These are phyloP conservation scores for Halictus rubicundus DNA, from an alignment of 1,140 invertebrate genomes.

Conservation along the genomic window DNA sequence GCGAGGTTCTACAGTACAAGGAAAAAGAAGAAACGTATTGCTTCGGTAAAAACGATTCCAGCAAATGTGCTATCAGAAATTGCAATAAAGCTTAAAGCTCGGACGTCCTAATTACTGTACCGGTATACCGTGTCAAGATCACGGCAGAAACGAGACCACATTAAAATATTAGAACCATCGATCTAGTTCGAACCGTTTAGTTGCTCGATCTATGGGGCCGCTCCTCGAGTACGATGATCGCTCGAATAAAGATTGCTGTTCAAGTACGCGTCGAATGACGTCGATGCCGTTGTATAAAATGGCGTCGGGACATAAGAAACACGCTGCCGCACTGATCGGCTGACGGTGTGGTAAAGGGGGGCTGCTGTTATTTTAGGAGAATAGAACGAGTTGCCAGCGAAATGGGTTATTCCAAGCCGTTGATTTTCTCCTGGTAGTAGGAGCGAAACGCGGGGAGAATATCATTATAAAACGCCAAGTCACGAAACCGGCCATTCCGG, in stretches of 20 bases:
- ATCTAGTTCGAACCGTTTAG: conserved; percentile 13
- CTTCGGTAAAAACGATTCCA: too few relatives aligned
- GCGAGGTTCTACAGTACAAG: too few relatives aligned
- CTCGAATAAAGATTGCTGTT: not conserved
- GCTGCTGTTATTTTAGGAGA: conserved; percentile 65
- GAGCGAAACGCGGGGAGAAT: conserved; percentile 79
- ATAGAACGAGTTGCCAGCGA: conserved; percentile 65
- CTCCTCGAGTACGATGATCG: not conserved
- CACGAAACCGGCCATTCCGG: conserved; percentile 78
- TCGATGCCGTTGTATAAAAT: conserved; percentile 28
- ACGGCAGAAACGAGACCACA: not conserved
- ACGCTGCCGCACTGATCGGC: conserved; percentile 44
- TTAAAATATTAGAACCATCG: conserved; percentile 17
- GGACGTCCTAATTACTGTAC: too few relatives aligned
- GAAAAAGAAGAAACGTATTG: too few relatives aligned
- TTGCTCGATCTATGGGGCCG: not conserved
- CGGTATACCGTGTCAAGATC: too few relatives aligned
- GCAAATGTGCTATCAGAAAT: too few relatives aligned
- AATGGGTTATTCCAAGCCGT: conserved; percentile 75
- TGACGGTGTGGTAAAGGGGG: conserved; percentile 46
- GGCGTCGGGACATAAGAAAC: conserved; percentile 36
- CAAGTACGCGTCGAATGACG: conserved; percentile 33
- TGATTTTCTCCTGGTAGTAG: conserved; percentile 74
- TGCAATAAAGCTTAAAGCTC: too few relatives aligned
- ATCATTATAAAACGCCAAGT: conserved; percentile 80